Base-by-base conservation (phyloP, 2,797 vertebrate species). In the Megalops cyprinoides region DNA sequence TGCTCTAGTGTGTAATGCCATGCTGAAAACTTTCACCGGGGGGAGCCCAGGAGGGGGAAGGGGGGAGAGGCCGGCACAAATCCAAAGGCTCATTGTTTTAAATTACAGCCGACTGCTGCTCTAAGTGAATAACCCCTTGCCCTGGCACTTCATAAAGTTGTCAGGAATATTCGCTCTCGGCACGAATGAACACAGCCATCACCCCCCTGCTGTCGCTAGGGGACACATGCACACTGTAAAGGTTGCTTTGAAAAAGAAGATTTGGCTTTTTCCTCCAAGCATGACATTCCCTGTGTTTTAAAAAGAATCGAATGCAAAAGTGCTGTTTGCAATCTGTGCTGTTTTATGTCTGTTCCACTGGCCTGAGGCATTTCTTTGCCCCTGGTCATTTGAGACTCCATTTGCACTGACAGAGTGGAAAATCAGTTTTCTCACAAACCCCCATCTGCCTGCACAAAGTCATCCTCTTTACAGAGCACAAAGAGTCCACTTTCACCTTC, bases 1-100 rank as follows among this genome's bases (percentile, higher is more conserved):
- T 96, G 95, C 93, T 96, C 93, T 95, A 92, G 93, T 96, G 93
- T 96, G 95, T 96, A 96, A 96, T 96, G 91, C 89, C 91, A 89
- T 93, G 88, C 79, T 88, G 90, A 92, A 93, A 94, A 94, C 90
- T 92, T 93, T 92, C 88, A 88, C 91, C 92, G 84, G 82, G 88
- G 92, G 87, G 89, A 90, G 76, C 82, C 83, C 58, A 34, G 71
- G 83, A 75, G 85, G 80, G 51, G 23, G 49, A n/a, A 8, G 65
- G 51, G 31, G 69, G 53, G 73, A 6, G 79, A 39, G 82, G 85
- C 87, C 75, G 86, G 89, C 89, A 89, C 82, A 84, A 84, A 89
- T 88, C 81, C 74, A 34, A 79, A 83, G 82, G 83, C 91, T 92
- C 85, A 90, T 94, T 93, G 92, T 90, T 94, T 93, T 94, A 93